Evolutionary conservation across 2,888 invertebrate genomes (phyloP).

Genomic region (Spodoptera exigua): DNA sequence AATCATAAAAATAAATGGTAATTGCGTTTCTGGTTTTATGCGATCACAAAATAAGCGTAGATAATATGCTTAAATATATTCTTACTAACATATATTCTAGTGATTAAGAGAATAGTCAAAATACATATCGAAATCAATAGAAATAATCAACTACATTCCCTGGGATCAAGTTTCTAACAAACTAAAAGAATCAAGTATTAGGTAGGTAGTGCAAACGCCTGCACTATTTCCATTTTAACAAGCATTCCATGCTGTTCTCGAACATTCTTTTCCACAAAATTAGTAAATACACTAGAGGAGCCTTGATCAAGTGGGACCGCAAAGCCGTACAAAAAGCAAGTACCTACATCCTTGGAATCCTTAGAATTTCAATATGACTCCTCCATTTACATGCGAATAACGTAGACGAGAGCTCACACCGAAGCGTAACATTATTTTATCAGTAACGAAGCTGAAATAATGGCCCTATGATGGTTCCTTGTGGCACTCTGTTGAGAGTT

Average conservation of each 20-base stretch:
- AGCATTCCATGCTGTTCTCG: not conserved
- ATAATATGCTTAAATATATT: too few relatives aligned
- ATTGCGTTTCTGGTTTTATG: not conserved
- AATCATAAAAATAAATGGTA: constrained; percentile 1
- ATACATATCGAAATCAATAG: not conserved
- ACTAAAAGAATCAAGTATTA: not conserved
- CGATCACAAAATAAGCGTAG: too few relatives aligned
- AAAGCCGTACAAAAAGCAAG: constrained; percentile 75
- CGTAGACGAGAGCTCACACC: constrained; percentile 54
- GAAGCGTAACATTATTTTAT: constrained; percentile 40
- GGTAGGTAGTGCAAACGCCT: not conserved
- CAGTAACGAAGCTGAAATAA: not conserved
- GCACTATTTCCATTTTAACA: not conserved
- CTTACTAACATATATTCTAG: too few relatives aligned
- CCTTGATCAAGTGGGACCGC: constrained; percentile 63
- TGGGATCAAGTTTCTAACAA: not conserved
- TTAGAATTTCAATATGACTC: constrained; percentile 84
- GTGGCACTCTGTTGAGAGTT: constrained; percentile 13
- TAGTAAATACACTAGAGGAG: constrained; percentile 36
- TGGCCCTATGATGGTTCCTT: constrained; percentile 10
- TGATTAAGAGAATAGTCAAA: not conserved
- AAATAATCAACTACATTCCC: not conserved
- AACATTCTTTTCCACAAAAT: constrained; percentile 20
- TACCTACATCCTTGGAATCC: constrained; percentile 78
- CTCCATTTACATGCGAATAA: constrained; percentile 81